phyloP scores from a whole-genome alignment of 2,888 invertebrate genomes.

The Cantharis lateralis region DNA sequence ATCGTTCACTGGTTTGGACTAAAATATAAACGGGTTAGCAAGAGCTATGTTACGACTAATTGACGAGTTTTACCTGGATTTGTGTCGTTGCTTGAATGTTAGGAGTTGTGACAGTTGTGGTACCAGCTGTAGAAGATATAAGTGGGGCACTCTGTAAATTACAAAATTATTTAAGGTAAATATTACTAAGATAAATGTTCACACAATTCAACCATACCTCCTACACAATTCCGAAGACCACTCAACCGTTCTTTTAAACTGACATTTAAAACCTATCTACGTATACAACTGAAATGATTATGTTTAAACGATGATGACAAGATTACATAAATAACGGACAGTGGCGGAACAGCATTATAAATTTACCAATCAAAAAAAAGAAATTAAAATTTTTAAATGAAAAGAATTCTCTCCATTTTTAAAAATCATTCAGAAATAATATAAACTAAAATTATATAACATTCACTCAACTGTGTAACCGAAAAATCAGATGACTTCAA shows the following conservation, averaged over 20 bases:
- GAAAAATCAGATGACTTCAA: too few species aligned
- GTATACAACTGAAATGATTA: too few species aligned
- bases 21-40: conserved; percentile 22
- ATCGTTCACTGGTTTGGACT: conserved; percentile 64
- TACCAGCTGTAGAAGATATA: conserved; percentile 48
- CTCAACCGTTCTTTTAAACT: background rate
- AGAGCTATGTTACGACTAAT: background rate
- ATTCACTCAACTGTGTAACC: too few species aligned
- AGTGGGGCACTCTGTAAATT: conserved; percentile 42
- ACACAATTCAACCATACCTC: background rate
- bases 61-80: conserved; percentile 32
- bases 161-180: background rate
- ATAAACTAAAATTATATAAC: too few species aligned
- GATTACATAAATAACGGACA: too few species aligned
- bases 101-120: conserved; percentile 51
- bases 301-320: too few species aligned
- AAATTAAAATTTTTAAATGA: too few species aligned
- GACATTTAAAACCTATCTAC: too few species aligned
- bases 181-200: background rate
- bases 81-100: conserved; percentile 48
- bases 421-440: too few species aligned
- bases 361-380: too few species aligned
- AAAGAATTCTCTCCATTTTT: too few species aligned
- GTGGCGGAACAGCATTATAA: too few species aligned
- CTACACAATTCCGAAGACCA: background rate